Conservation (phyloP, 1,140 invertebrate species). For the Plutomurus gul region DNA sequence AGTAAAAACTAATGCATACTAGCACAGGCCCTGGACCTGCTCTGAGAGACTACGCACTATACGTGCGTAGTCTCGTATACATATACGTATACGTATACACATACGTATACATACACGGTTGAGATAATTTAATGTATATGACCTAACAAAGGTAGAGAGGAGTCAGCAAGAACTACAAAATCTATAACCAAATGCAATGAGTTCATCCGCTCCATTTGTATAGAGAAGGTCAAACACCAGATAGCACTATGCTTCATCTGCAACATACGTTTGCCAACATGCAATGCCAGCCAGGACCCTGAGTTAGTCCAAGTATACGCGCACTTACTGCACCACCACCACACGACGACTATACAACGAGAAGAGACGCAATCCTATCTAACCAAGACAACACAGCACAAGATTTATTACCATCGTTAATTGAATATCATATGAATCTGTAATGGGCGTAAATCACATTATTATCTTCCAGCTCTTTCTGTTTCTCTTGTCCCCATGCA, state of each 20-base stretch:
- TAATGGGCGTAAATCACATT: slow-evolving; percentile 53
- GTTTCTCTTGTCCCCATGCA: background rate
- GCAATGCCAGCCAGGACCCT: background rate
- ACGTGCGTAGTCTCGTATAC: no score
- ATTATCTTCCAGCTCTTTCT: slow-evolving; percentile 18
- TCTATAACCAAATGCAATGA: slow-evolving; percentile 4
- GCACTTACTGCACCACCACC: background rate
- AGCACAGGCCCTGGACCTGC: no score
- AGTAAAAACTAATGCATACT: background rate
- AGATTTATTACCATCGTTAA: slow-evolving; percentile 54
- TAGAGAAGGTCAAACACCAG: background rate
- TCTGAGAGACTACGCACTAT: no score
- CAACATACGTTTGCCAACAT: background rate
- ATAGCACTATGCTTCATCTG: background rate
- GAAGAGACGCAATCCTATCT: background rate
- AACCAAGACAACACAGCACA: slow-evolving; percentile 24
- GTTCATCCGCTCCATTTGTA: background rate
- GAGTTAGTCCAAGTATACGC: background rate
- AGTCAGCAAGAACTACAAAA: no score
- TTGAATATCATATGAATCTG: slow-evolving; percentile 53
- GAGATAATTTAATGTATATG: background rate
- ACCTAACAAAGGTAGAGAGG: background rate
- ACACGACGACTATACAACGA: background rate
- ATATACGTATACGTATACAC: background rate
- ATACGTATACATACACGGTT: background rate